A percentile compares a stretch with the other conserved stretches of the same genome.
Conservation (phyloP, 1,140 invertebrate genomes). For the Calliopsis andreniformis region DNA sequence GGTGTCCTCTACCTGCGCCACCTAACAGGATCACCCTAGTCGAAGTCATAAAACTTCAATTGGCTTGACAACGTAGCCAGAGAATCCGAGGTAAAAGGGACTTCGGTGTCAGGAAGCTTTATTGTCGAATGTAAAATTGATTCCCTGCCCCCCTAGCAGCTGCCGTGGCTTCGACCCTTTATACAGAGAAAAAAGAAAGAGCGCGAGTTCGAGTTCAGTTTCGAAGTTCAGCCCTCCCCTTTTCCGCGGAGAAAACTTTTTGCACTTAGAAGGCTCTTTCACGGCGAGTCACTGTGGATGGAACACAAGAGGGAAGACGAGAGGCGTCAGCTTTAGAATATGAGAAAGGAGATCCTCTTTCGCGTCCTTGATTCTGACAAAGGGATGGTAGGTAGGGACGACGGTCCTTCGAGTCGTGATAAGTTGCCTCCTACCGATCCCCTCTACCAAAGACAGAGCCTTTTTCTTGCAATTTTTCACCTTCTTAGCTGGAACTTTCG, state of each 20-base stretch:
- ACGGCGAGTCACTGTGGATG: conserved; percentile 22
- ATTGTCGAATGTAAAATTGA: conserved; percentile 57
- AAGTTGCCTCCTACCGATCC: conserved; percentile 51
- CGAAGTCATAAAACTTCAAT: conserved; percentile 4
- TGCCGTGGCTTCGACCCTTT: conserved; percentile 24
- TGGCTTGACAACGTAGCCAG: conserved; percentile 13
- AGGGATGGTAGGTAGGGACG: conserved; percentile 55
- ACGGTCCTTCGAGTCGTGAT: conserved; percentile 65
- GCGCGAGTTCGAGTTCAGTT: conserved; percentile 59
- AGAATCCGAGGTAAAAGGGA: background rate
- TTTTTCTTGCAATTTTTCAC: conserved; percentile 68
- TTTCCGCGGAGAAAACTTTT: conserved; percentile 58
- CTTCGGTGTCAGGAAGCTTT: conserved; percentile 13
- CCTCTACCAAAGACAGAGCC: conserved; percentile 53
- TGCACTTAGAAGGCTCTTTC: conserved; percentile 64
- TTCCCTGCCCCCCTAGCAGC: conserved; percentile 18
- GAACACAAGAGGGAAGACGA: conserved; percentile 36
- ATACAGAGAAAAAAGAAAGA: background rate
- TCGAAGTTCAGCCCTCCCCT: conserved; percentile 41
- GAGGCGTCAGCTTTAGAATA: conserved; percentile 68
- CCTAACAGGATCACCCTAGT: background rate
- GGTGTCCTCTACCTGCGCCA: background rate
- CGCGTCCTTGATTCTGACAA: conserved; percentile 69
- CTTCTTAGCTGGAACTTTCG: conserved; percentile 62
- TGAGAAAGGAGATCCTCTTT: conserved; percentile 67